phyloP scores from a whole-genome alignment of 1,140 invertebrate species.

The Lamellibrachia luymesi region DNA sequence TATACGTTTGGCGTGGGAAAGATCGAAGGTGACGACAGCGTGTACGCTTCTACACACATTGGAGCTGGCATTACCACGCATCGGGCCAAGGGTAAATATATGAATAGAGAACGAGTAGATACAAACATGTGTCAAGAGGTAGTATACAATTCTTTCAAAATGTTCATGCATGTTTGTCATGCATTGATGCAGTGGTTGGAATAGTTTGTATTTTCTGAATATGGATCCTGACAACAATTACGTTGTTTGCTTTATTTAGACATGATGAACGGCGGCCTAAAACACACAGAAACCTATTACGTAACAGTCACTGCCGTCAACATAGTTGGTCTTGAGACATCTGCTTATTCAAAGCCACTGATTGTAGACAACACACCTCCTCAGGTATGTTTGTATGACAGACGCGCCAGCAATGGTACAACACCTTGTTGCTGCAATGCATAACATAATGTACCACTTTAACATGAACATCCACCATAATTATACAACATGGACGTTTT shows the following conservation, averaged over 20 bases:
- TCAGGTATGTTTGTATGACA: neutral
- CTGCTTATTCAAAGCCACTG: neutral
- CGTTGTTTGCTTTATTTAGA: neutral
- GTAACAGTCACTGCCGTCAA: constrained; percentile 11
- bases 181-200: too few relatives aligned
- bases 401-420: too few relatives aligned
- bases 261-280: neutral
- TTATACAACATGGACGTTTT: too few relatives aligned
- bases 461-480: too few relatives aligned
- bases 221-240: too few relatives aligned
- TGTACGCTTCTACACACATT: neutral
- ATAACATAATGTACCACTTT: too few relatives aligned
- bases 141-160: too few relatives aligned
- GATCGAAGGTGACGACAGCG: neutral
- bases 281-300: constrained; percentile 6
- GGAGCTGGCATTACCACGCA: neutral
- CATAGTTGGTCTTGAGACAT: neutral
- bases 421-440: too few relatives aligned
- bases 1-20: neutral
- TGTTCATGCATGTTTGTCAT: too few relatives aligned
- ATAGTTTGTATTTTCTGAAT: too few relatives aligned
- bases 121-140: too few relatives aligned
- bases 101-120: too few relatives aligned
- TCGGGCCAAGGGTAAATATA: neutral
- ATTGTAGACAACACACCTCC: constrained; percentile 9